Evolutionary conservation across 2,113 vertebrate species (phyloP), one percentile per base, ranked within the genome.

Genomic region (Sorex fumeus): DNA sequence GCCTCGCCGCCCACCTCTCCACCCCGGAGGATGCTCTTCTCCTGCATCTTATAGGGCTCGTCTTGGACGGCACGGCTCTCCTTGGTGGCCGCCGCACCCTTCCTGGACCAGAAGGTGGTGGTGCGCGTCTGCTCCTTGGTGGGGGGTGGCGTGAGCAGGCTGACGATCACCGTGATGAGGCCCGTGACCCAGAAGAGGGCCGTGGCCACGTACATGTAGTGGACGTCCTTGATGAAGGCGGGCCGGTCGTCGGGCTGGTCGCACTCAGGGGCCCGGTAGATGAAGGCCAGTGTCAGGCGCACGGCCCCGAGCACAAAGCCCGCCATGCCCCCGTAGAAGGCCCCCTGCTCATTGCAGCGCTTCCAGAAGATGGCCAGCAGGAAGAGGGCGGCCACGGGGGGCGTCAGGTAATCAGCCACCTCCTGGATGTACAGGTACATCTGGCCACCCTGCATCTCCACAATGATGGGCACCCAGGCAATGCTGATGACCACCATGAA

Each of bases 401-500:
- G 99, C 1, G 99, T 99, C 91, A 99, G 98, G 94, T 99, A 99
- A 91, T 99, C 99, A 0, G 99, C 99, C 3, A 99, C 98, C 97
- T 99, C 99, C 97, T 99, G 99, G 95, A 99, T 99, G 95, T 99
- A 99, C 57, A 99, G 98, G 96, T 99, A 99, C 97, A 99, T 99
- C 97, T 99, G 99, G 53, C 99, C 99, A 23, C 99, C 99, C 97
- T 99, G 99, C 99, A 99, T 99, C 96, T 99, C 98, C 96, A 99
- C 98, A 36, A 99, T 99, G 93, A 99, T 99, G 2, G 99, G 99
- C 67, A 99, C 99, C 99, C 99, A 99, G 23, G 99, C 99, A 34
- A 99, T 99, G 97, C 99, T 99, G 97, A 99, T 98, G 30, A 88
- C 97, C 94, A 99, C 99, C 99, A 99, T 99, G 95, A 99, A 86